Evolutionary conservation across 2,888 invertebrate species (phyloP), one percentile per base, ranked within the genome.

Genomic region (Nineta flava): DNA sequence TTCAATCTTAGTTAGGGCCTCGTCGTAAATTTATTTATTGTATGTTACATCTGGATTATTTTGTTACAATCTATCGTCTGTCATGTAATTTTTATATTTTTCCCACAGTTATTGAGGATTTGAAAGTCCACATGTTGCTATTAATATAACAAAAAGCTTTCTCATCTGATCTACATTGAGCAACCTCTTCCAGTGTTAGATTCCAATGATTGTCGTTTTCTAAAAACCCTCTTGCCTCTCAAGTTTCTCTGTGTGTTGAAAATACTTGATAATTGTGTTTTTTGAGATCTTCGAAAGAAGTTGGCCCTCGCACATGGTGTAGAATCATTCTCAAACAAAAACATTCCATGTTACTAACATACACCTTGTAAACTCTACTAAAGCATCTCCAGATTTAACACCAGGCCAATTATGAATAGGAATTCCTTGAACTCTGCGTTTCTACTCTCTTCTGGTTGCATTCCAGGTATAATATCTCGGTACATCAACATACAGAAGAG

Each of bases 161-260:
- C 52, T 52, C 21, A 55, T 5, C 53, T 52, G 42, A 52, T 47
- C 12, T 43, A 53, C 21, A 54, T 32, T 32, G 32, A 10, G 10
- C 32, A 10, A 10, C 32, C 10, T 32, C 32, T 32, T 32, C 56
- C 41, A 32, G 7, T 54, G 56, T 50, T 51, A 42, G 32, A 53
- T 50, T 35, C 60, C 60, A 53, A 47, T 53, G 50, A 53, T 52
- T 55, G 52, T 61, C 61, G 50, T 63, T 57, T 51, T 64, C 58
- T n/a, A 65, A 52, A 17, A 64, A 54, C 12, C 54, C 53, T 32
- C 52, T 47, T 44, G 49, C 53, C 47, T 56, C 49, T 52, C 59
- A 60, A 38, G 59, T 57, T 42, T 54, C 54, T 47, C 55, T 38
- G 49, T 54, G 63, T 41, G 60, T 59, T 4, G 21, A 13, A n/a